A percentile compares a stretch with the other conserved stretches of the same genome.
phyloP scores from a whole-genome alignment of 2,113 vertebrate species.

The Engystomops pustulosus region DNA sequence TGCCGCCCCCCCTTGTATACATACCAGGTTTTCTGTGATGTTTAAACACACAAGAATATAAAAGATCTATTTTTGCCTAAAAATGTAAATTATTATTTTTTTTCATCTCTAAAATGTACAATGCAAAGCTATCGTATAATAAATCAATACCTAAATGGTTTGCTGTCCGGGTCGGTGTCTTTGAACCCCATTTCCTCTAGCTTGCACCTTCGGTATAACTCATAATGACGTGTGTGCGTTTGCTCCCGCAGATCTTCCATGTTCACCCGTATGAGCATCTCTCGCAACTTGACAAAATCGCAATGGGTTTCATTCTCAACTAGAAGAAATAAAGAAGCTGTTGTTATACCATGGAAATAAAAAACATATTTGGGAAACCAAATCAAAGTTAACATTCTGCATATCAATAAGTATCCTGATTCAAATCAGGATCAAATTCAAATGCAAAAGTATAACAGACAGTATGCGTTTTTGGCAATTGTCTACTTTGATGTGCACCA shows the following conservation, averaged over 20 bases:
- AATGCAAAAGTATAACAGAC: no score
- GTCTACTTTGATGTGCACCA: no score
- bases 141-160: slow-evolving; percentile 99
- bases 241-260: slow-evolving; percentile 99
- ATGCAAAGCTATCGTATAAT: no score
- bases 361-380: background rate
- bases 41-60: no score
- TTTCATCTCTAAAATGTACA: no score
- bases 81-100: no score
- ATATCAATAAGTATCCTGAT: no score
- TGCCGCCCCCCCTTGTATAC: no score
- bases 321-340: slow-evolving; percentile 62
- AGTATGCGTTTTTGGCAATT: no score
- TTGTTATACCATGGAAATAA: background rate
- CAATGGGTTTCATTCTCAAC: slow-evolving; percentile 98
- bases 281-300: slow-evolving; percentile 95
- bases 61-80: no score
- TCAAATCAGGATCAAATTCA: no score
- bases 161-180: slow-evolving; percentile 96
- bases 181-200: slow-evolving; percentile 99
- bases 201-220: slow-evolving; percentile 96
- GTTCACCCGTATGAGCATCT: slow-evolving; percentile 98
- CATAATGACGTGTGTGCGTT: slow-evolving; percentile 95
- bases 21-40: no score
- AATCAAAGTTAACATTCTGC: background rate